Evolutionary conservation across 1,140 invertebrate genomes (phyloP), one percentile per base, ranked within the genome.

Genomic region (Aleiodes sp.): DNA sequence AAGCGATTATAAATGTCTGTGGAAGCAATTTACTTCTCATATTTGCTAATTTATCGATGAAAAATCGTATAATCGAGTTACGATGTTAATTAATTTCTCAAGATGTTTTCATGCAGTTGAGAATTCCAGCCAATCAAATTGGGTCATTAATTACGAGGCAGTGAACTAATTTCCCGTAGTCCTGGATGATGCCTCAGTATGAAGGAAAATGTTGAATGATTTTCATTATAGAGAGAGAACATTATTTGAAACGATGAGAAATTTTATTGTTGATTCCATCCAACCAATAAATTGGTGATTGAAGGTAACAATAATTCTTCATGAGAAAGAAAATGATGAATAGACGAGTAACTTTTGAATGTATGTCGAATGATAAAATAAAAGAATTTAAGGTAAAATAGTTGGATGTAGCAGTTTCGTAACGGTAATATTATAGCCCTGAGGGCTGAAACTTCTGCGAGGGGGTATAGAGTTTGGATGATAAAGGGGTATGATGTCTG

Each of bases 401-500:
- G 8, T 7, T 7, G 14, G 41, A 46, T 46, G 41, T 46, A 19
- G 41, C 41, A 46, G 24, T 46, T 46, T 46, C 6, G 14, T n/a
- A 14, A 46, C 8, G 14, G 41, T 46, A 46, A 46, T 46, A 46
- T 46, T 19, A 46, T 46, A 46, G 41, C 41, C 41, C 41, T 21
- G 41, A 21, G 41, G 41, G 14, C 24, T 46, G 41, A 46, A 46
- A 46, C 41, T 46, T 46, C 41, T 46, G 41, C 24, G 14, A 8
- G n/a, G n/a, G n/a, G 41, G 41, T 46, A 46, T 46, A 19, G 41
- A 46, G 41, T 46, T 46, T 46, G 41, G 41, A 46, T 46, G 41
- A 46, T 46, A 46, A 46, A 46, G 41, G 41, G 41, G 41, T 46
- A 46, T 46, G 41, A 46, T 46, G 41, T 46, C 41, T 46, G 37